phyloP scores from a whole-genome alignment of 2,888 invertebrate genomes.

The Lampropteryx suffumata region DNA sequence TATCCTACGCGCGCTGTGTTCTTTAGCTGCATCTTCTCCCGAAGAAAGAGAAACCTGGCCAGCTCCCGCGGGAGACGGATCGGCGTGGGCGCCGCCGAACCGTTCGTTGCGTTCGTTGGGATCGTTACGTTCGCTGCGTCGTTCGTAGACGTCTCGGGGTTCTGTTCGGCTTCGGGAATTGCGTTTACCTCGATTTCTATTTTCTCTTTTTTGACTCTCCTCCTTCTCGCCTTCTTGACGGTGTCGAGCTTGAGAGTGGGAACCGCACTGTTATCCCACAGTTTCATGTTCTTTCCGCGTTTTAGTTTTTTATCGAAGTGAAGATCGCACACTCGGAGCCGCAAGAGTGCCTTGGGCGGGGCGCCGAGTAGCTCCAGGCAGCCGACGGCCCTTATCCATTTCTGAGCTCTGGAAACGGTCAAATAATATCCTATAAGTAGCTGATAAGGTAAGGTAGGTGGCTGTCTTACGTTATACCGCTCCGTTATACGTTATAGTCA shows the following conservation, averaged over 20 bases:
- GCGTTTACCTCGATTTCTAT: not conserved
- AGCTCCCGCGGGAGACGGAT: conserved; percentile 18
- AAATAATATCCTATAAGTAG: too few species aligned
- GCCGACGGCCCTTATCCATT: conserved; percentile 20
- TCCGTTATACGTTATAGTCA: too few species aligned
- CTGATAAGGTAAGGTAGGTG: too few species aligned
- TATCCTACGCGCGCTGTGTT: conserved; percentile 13
- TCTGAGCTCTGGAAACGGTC: conserved; percentile 14
- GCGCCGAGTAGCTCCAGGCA: conserved; percentile 9
- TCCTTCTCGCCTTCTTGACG: conserved; percentile 2
- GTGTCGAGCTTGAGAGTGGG: conserved; percentile 15
- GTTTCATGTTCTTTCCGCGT: conserved; percentile 19
- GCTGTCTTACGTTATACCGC: too few species aligned
- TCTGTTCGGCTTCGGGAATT: not conserved
- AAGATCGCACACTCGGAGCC: conserved; percentile 19
- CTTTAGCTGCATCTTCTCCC: conserved; percentile 6
- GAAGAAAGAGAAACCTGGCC: conserved; percentile 7
- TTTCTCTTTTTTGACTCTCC: conserved; percentile 3
- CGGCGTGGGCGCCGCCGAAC: conserved; percentile 2
- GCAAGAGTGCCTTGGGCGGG: conserved; percentile 12
- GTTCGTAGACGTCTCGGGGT: not conserved
- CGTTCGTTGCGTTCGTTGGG: not conserved
- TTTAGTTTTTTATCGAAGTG: conserved; percentile 10
- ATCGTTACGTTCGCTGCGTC: not conserved
- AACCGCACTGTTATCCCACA: conserved; percentile 14